Evolutionary conservation across 2,113 vertebrate species (phyloP), one percentile per base, ranked within the genome.

Genomic region (Engystomops pustulosus): DNA sequence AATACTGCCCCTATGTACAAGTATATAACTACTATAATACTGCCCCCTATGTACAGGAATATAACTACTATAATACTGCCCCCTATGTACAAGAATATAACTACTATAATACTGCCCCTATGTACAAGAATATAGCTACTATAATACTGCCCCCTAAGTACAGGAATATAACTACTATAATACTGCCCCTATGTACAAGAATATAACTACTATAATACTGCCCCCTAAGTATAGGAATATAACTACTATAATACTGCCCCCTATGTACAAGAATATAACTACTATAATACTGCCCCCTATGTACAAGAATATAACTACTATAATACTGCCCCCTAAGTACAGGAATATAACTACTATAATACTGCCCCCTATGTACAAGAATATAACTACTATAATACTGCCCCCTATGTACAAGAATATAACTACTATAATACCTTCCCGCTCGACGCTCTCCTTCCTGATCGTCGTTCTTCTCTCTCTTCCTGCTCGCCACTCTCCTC

Each of bases 11-110:
- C 17, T 53, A 53, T 53, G 17, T 53, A 53, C 18, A 53, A n/a
- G 51, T n/a, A 53, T 53, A 53, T 58, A 60, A 60, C 55, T 60
- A 60, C 55, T 60, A 60, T 60, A 60, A 60, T 27, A 60, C 55
- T 60, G 23, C 55, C 4, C n/a, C 55, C 55, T 14, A 60, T 60
- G 7, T 60, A 60, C 55, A 60, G 14, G 55, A 60, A 60, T 60
- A 60, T 60, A 60, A 60, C 55, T 60, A 27, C 55, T 60, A 60
- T 60, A 60, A 60, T 27, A 60, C 55, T 60, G 23, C 55, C 27
- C n/a, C 55, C 55, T 27, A 27, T 60, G n/a, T 27, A 60, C 55
- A 60, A 27, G 55, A 60, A 60, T 60, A 60, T 60, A 58, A 60
- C 55, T 60, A 27, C 55, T 60, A 60, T 60, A 60, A 60, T 27